phyloP scores from a whole-genome alignment of 2,797 vertebrate species.

The Aeoliscus strigatus region DNA sequence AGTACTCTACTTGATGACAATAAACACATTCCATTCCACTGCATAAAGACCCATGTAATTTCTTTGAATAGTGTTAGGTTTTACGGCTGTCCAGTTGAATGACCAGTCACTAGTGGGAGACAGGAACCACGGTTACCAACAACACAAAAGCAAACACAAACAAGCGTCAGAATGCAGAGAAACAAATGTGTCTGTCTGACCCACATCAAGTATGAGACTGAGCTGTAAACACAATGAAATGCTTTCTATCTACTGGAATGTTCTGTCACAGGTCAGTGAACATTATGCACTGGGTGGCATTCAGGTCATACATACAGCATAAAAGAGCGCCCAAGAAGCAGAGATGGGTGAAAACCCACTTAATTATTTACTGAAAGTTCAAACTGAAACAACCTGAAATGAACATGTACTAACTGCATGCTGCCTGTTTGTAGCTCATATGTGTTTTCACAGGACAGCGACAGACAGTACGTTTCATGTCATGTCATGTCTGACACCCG shows the following conservation, averaged over 20 bases:
- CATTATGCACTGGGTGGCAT: conserved; percentile 37
- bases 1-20: too few species aligned
- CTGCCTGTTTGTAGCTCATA: background rate
- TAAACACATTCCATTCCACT: too few species aligned
- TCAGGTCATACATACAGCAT: conserved; percentile 20
- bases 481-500: conserved; percentile 16
- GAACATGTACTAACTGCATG: background rate
- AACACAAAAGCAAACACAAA: conserved; percentile 18
- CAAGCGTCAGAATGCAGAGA: conserved; percentile 11
- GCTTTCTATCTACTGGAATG: conserved; percentile 40
- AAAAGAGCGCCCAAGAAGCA: conserved; percentile 1
- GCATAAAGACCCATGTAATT: too few species aligned
- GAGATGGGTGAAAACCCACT: background rate
- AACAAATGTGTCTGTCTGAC: conserved; percentile 47
- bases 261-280: conserved; percentile 62
- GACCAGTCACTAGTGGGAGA: conserved; percentile 17
- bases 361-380: background rate
- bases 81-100: conserved; percentile 15
- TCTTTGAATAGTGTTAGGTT: too few species aligned
- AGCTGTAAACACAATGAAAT: conserved; percentile 52
- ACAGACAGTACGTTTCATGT: conserved; percentile 17
- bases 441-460: background rate
- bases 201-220: conserved; percentile 35
- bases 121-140: conserved; percentile 28
- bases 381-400: background rate